Evolutionary conservation across 2,113 vertebrate genomes (phyloP).

Genomic region (Daubentonia madagascariensis): DNA sequence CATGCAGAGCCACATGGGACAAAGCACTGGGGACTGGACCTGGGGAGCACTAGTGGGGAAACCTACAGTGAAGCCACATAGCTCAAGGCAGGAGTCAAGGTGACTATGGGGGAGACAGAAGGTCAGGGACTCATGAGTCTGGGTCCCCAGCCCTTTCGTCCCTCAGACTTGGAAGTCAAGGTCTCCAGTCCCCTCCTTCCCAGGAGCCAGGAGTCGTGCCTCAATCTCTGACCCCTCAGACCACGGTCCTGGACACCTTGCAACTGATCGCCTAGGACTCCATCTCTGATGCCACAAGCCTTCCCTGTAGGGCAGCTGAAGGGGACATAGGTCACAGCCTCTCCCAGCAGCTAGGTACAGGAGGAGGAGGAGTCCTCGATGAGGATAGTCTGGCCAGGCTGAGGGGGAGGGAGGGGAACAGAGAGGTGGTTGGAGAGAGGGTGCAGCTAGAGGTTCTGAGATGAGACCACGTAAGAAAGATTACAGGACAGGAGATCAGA

Average conservation of each 20-base stretch:
- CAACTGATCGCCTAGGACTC: conserved; percentile 65
- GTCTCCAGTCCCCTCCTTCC: too few species aligned
- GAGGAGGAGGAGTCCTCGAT: neutral
- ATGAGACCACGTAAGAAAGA: neutral
- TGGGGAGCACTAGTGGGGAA: conserved; percentile 75
- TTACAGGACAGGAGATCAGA: too few species aligned
- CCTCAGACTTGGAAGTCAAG: neutral
- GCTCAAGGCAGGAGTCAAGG: neutral
- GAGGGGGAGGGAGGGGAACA: neutral
- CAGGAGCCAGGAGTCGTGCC: too few species aligned
- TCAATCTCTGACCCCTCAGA: neutral
- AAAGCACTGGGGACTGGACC: conserved; percentile 81
- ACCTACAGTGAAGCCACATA: neutral
- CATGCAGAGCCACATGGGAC: conserved; percentile 78
- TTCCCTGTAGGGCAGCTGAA: neutral
- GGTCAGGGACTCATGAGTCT: neutral
- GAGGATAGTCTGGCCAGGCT: neutral
- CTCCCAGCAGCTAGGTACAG: neutral
- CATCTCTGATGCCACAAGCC: conserved; percentile 69
- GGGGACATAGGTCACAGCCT: neutral
- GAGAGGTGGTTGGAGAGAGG: neutral
- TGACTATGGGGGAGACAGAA: neutral
- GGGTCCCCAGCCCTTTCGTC: neutral
- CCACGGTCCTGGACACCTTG: neutral
- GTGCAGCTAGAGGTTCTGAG: neutral